Conservation (phyloP, 2,888 invertebrate species). For the Diaprepes abbreviatus region DNA sequence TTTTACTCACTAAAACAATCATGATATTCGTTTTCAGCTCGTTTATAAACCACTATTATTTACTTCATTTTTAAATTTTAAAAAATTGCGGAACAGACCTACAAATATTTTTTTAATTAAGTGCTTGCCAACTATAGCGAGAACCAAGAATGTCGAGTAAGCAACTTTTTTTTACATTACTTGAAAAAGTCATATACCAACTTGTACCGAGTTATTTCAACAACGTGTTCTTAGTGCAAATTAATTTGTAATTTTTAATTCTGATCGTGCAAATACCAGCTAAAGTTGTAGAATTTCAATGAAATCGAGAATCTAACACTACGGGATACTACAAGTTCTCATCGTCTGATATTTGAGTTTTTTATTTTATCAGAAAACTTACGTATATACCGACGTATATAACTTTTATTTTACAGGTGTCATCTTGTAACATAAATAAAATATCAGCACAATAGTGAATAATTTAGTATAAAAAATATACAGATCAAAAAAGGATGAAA, state of each 20-base stretch:
- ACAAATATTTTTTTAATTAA: no score
- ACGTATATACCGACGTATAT: no score
- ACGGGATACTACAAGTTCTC: background rate
- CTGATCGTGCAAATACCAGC: conserved; percentile 30
- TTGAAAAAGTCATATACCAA: conserved; percentile 1
- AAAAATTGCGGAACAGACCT: no score
- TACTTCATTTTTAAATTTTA: no score
- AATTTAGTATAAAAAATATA: no score
- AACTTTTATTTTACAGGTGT: no score
- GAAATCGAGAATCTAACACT: conserved; percentile 20
- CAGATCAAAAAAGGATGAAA: no score
- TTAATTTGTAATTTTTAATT: conserved; percentile 58
- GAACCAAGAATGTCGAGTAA: background rate
- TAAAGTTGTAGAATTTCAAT: conserved; percentile 25
- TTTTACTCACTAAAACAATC: no score
- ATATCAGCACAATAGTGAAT: no score
- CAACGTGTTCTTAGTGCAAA: conserved; percentile 34
- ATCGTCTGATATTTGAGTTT: background rate
- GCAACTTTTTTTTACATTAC: conserved; percentile 3
- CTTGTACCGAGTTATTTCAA: conserved; percentile 16
- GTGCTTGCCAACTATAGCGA: background rate
- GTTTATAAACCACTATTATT: no score
- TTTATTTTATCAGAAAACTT: background rate
- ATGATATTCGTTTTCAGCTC: no score
- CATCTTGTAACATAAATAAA: no score